Evolutionary conservation across 2,888 invertebrate species (phyloP), one percentile per base, ranked within the genome.

Genomic region (Embidobia sp.): DNA sequence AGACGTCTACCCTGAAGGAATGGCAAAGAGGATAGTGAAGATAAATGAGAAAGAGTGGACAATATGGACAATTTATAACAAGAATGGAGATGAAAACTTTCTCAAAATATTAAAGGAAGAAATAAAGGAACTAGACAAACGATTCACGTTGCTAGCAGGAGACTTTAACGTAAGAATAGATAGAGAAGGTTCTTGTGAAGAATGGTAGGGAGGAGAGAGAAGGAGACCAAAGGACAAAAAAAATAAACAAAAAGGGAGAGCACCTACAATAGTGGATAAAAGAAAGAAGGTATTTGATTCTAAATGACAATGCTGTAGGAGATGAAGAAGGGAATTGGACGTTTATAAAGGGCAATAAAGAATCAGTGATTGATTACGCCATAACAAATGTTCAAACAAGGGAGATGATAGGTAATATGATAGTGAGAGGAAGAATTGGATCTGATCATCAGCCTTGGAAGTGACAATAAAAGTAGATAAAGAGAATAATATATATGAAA

Each of bases 151-250:
- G 4, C 1, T 49, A 16, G 49, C 31, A 10, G 51, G 51, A 10
- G 51, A 31, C 11, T 51, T 7, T 51, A 51, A 51, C 7, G 51
- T 33, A 7, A 51, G 51, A 3, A 33, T 51, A 33, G 33, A 19
- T 5, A 19, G 2, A 33, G 4, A 15, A 7, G 51, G 51, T n/a
- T n/a, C n/a, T n/a, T n/a, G n/a, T n/a, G n/a, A n/a, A n/a, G 33
- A 3, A n/a, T 11, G 33, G 11, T 10, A 18, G n/a, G n/a, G 29
- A 29, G 27, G 15, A 16, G 19, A 10, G 16, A 27, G 29, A 48
- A 8, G 27, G 19, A 49, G 10, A 18, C 16, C 51, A 13, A 51
- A 19, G 3, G 51, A 51, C 6, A n/a, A 19, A 10, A 10, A 1
- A 7, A 2, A 7, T n/a, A 11, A 51, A 51, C 11, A 33, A 7